These are phyloP conservation scores for Oryzias celebensis DNA, from an alignment of 2,113 vertebrate genomes.

Conservation along the genomic window DNA sequence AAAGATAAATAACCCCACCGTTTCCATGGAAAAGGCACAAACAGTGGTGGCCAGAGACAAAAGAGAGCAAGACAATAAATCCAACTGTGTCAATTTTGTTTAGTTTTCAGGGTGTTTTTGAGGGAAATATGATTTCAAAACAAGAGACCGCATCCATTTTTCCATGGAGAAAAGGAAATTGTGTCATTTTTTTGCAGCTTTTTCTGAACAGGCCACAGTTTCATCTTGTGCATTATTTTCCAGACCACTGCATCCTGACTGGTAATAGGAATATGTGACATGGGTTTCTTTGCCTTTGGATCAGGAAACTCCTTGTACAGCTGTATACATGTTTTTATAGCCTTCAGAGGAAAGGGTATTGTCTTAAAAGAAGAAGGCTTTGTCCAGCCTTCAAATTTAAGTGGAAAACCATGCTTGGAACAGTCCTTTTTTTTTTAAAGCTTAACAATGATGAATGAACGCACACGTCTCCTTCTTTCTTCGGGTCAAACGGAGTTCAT, in stretches of 20 bases:
- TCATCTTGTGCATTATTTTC: slow-evolving; percentile 69
- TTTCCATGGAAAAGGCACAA: slow-evolving; percentile 85
- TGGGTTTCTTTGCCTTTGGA: slow-evolving; percentile 67
- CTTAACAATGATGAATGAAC: slow-evolving; percentile 61
- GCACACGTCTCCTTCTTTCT: slow-evolving; percentile 31
- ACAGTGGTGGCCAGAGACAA: slow-evolving; percentile 73
- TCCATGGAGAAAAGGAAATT: slow-evolving; percentile 78
- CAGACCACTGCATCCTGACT: slow-evolving; percentile 64
- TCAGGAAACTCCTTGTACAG: slow-evolving; percentile 76
- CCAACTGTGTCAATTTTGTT: slow-evolving; percentile 84
- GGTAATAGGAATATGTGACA: slow-evolving; percentile 77
- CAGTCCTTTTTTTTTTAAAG: slow-evolving; percentile 43
- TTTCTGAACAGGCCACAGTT: slow-evolving; percentile 59
- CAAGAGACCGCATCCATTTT: slow-evolving; percentile 72
- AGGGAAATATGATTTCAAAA: slow-evolving; percentile 79
- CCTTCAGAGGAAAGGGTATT: slow-evolving; percentile 71
- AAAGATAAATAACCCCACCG: slow-evolving; percentile 80
- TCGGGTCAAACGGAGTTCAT: slow-evolving; percentile 61
- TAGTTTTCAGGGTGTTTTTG: slow-evolving; percentile 79
- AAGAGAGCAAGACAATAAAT: slow-evolving; percentile 82
- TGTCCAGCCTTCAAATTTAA: slow-evolving; percentile 64
- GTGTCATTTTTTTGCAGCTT: slow-evolving; percentile 51
- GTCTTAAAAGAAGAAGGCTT: slow-evolving; percentile 73
- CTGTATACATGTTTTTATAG: slow-evolving; percentile 76
- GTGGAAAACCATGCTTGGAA: slow-evolving; percentile 68